Percentiles rank a stretch among this genome's conserved stretches.
These are phyloP conservation scores for Cyphomyrus plagiostoma DNA, from an alignment of 2,113 vertebrate genomes.

Conservation along the genomic window DNA sequence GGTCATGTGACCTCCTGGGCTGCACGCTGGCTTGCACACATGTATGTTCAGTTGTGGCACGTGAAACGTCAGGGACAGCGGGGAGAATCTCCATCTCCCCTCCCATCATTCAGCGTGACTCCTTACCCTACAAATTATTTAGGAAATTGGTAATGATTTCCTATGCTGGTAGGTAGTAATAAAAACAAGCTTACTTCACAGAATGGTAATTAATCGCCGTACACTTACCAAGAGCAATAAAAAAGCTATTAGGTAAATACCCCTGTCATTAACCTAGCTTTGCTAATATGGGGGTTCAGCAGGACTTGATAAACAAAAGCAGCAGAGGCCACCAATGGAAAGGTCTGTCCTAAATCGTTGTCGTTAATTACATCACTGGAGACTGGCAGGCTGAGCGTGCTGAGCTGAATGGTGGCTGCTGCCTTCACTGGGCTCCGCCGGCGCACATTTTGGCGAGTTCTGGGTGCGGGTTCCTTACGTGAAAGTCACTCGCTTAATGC, in stretches of 20 bases:
- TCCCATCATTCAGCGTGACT: conserved; percentile 43
- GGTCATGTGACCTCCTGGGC: not conserved
- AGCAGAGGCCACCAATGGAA: conserved; percentile 45
- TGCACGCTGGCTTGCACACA: not conserved
- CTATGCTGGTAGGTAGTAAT: conserved; percentile 60
- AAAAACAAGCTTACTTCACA: conserved; percentile 58
- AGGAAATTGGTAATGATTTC: conserved; percentile 61
- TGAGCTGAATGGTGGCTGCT: conserved; percentile 6
- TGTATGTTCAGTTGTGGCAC: not conserved
- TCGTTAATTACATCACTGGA: conserved; percentile 58
- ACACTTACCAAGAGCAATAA: conserved; percentile 69
- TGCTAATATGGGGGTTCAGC: conserved; percentile 67
- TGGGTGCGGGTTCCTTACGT: not conserved
- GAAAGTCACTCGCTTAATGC: not conserved
- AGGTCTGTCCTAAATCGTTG: conserved; percentile 58
- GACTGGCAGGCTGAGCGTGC: conserved; percentile 46
- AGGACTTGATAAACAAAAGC: conserved; percentile 68
- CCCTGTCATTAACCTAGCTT: conserved; percentile 72
- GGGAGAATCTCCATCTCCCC: not conserved
- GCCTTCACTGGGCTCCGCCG: conserved; percentile 19
- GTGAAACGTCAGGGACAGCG: not conserved
- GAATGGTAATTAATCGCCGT: conserved; percentile 67
- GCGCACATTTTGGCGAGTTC: not conserved
- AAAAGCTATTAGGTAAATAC: conserved; percentile 74
- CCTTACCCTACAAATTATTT: conserved; percentile 58